phyloP scores from a whole-genome alignment of 2,888 invertebrate genomes.

The Mactromeris polynyma region DNA sequence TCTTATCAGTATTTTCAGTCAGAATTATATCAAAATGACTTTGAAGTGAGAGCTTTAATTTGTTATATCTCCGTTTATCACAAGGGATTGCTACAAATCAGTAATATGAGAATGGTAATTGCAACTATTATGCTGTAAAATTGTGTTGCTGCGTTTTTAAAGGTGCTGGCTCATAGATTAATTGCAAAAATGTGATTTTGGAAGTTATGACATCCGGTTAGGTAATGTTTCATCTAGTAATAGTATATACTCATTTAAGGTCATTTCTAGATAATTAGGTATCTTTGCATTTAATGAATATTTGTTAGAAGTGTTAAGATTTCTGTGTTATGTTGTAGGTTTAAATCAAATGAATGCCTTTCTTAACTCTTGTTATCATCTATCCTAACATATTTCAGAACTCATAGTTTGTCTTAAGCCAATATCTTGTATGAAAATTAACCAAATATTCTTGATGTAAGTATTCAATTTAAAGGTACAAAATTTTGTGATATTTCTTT shows the following conservation, averaged over 20 bases:
- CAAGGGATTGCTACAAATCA: slow-evolving; percentile 33
- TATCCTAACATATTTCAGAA: too few relatives aligned
- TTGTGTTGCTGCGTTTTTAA: slow-evolving; percentile 20
- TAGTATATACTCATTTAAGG: neutral
- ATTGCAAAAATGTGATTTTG: neutral
- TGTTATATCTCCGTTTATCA: slow-evolving; percentile 46
- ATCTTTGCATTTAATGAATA: too few relatives aligned
- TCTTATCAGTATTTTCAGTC: slow-evolving; percentile 48
- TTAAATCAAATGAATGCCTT: too few relatives aligned
- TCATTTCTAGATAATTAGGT: too few relatives aligned
- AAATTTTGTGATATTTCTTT: too few relatives aligned
- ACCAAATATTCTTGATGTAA: too few relatives aligned
- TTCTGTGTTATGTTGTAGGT: too few relatives aligned
- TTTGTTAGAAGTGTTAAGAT: too few relatives aligned
- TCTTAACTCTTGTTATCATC: too few relatives aligned
- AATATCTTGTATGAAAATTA: too few relatives aligned
- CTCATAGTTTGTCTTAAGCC: too few relatives aligned
- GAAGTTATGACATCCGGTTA: neutral
- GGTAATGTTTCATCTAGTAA: neutral
- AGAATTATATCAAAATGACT: slow-evolving; percentile 48
- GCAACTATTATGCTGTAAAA: slow-evolving; percentile 25
- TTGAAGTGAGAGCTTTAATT: slow-evolving; percentile 55
- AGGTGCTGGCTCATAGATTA: neutral
- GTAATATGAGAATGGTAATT: slow-evolving; percentile 42
- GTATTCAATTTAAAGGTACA: too few relatives aligned